These are phyloP conservation scores for Mustela nigripes DNA, from an alignment of 2,113 vertebrate genomes.

Conservation along the genomic window DNA sequence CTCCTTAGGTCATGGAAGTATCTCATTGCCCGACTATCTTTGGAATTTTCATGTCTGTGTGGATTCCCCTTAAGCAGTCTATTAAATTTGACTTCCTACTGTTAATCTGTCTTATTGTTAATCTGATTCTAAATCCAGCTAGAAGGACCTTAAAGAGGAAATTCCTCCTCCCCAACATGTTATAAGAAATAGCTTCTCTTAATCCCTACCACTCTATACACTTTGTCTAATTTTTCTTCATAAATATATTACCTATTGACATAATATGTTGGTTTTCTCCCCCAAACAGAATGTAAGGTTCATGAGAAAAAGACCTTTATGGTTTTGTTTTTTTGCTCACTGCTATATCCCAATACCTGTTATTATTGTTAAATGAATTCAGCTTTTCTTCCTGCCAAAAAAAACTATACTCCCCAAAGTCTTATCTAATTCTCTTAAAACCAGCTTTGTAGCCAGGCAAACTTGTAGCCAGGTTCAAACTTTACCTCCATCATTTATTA, in stretches of 20 bases:
- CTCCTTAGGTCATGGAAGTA: not conserved
- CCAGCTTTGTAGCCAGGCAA: not conserved
- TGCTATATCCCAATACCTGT: not conserved
- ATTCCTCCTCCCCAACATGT: not conserved
- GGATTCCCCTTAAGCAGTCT: not conserved
- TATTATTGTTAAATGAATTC: not conserved
- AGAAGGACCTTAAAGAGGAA: not conserved
- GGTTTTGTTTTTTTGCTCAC: not conserved
- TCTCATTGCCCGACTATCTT: not conserved
- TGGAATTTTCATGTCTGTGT: not conserved
- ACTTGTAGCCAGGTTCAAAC: not conserved
- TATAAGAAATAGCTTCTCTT: not conserved
- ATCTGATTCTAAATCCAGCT: not conserved
- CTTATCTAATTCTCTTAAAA: not conserved
- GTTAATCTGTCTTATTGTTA: not conserved
- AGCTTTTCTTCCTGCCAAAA: not conserved
- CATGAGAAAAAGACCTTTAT: not conserved
- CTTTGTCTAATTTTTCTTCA: not conserved
- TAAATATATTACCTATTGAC: conserved; percentile 12
- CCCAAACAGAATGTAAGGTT: not conserved
- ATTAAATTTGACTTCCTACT: not conserved
- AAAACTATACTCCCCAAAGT: not conserved
- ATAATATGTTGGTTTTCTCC: not conserved
- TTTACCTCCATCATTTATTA: not conserved
- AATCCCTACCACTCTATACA: not conserved